Conservation (phyloP, 2,888 invertebrate genomes). For the Schizotus pectinicornis region DNA sequence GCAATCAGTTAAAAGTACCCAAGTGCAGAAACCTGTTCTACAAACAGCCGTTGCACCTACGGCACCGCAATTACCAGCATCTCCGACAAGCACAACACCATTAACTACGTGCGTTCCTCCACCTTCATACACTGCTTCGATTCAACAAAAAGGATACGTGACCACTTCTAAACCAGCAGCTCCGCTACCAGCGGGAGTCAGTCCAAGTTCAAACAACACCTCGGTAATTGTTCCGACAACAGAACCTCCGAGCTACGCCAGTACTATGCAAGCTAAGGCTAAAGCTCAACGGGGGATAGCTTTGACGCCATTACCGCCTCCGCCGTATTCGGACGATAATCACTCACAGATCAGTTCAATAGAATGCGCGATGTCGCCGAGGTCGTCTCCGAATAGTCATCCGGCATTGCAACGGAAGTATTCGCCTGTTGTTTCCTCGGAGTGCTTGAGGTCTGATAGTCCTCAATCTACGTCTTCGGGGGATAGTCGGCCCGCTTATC, state of each 20-base stretch:
- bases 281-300: conserved; percentile 64
- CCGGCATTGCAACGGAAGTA: conserved; percentile 75
- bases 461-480: conserved; percentile 58
- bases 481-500: conserved; percentile 59
- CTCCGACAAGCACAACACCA: conserved; percentile 58
- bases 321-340: conserved; percentile 66
- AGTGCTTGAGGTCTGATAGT: conserved; percentile 64
- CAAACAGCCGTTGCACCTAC: conserved; percentile 96
- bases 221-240: conserved; percentile 70
- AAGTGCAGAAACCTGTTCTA: conserved; percentile 92
- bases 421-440: conserved; percentile 63
- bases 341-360: conserved; percentile 56
- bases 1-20: conserved; percentile 95
- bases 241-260: conserved; percentile 91
- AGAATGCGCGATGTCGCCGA: conserved; percentile 58
- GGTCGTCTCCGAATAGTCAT: conserved; percentile 62
- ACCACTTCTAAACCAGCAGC: conserved; percentile 54
- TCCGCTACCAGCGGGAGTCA: conserved; percentile 48
- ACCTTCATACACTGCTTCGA: conserved; percentile 82
- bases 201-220: conserved; percentile 56
- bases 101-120: conserved; percentile 70
- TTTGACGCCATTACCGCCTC: conserved; percentile 71
- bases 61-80: conserved; percentile 70
- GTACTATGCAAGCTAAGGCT: conserved; percentile 81
- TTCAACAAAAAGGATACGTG: conserved; percentile 71